Evolutionary conservation across 2,113 vertebrate species (phyloP).

Genomic region (Sinocyclocheilus anshuiensis): DNA sequence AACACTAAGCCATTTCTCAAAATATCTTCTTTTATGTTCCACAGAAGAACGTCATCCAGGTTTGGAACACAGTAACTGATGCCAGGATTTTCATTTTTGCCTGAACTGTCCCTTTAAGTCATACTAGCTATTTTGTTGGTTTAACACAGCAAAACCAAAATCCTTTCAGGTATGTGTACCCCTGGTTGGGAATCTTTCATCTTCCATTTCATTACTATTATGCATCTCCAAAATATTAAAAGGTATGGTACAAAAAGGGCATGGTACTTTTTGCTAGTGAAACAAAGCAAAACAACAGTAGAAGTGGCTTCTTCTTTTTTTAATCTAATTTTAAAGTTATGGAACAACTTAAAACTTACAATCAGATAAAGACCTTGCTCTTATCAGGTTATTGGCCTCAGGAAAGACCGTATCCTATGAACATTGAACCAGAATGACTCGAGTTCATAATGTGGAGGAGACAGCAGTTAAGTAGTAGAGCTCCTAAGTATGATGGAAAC

Average conservation of each 20-base stretch:
- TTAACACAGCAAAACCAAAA: neutral
- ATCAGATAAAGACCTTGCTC: slow-evolving; percentile 1
- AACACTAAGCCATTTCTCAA: too few species aligned
- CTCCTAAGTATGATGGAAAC: slow-evolving; percentile 33
- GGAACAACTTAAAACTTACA: slow-evolving; percentile 22
- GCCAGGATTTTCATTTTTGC: too few species aligned
- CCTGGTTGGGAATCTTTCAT: neutral
- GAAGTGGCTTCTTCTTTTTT: neutral
- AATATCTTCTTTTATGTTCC: too few species aligned
- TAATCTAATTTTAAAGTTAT: slow-evolving; percentile 29
- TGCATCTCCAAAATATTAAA: neutral
- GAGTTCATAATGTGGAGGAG: slow-evolving; percentile 21
- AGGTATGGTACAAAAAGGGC: neutral
- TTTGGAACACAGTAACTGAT: too few species aligned
- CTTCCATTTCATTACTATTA: neutral
- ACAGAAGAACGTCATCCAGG: too few species aligned
- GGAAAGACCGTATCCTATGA: slow-evolving; percentile 32
- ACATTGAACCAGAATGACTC: neutral
- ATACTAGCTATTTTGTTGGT: neutral
- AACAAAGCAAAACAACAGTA: slow-evolving; percentile 11
- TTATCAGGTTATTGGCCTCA: slow-evolving; percentile 33
- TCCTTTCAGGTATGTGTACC: neutral
- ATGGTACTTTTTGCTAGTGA: neutral
- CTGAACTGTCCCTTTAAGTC: neutral
- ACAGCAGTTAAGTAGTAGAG: neutral